Evolutionary conservation across 2,113 vertebrate species (phyloP).

Genomic region (Ophthalmolycus amberensis): DNA sequence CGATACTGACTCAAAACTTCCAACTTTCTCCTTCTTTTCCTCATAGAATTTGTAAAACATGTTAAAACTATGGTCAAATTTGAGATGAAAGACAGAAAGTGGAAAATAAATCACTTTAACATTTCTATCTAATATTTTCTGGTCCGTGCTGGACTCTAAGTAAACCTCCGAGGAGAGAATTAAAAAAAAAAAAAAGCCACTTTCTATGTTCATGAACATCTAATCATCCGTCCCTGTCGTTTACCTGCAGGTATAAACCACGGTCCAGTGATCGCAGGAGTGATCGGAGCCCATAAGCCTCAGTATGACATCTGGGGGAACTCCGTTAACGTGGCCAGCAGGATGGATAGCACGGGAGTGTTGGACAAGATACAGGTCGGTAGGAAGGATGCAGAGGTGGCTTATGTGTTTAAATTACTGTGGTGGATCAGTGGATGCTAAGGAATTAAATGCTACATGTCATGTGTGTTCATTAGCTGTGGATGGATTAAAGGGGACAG

Average conservation of each 20-base stretch:
- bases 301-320: conserved; percentile 97
- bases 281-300: conserved; percentile 93
- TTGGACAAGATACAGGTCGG: conserved; percentile 91
- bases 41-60: too few species aligned
- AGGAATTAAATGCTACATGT: too few species aligned
- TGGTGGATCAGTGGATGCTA: neutral
- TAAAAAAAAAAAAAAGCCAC: neutral
- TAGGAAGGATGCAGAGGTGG: too few species aligned
- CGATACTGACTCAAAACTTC: neutral
- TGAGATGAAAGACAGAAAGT: neutral
- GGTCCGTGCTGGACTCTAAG: too few species aligned
- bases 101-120: too few species aligned
- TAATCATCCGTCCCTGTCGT: neutral
- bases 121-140: neutral
- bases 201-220: neutral
- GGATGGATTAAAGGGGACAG: neutral
- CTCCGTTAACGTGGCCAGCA: conserved; percentile 92
- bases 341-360: conserved; percentile 93
- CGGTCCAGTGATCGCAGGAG: conserved; percentile 91
- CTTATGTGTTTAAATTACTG: neutral
- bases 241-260: conserved; percentile 88
- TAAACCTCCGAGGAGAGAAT: neutral
- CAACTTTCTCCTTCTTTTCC: neutral
- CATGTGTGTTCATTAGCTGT: neutral
- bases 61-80: neutral